Base-by-base conservation (phyloP, 2,113 vertebrate genomes). In the Apeltes quadracus region DNA sequence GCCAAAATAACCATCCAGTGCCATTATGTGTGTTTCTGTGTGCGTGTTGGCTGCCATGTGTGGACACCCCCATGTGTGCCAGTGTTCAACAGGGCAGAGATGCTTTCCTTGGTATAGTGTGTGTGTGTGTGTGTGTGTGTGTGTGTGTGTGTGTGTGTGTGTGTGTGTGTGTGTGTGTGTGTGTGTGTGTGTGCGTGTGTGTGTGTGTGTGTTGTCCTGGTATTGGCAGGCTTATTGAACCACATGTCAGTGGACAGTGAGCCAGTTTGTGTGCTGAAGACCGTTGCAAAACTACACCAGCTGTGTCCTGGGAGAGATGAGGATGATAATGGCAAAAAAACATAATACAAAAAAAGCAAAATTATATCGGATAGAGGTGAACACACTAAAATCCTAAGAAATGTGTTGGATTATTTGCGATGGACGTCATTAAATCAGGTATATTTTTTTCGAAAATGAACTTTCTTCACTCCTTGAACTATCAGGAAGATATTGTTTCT, bases 221-320 rank as follows among this genome's bases (percentile, higher is more conserved):
- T 66, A 67, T 69, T 89, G 86, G 84, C 71, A 7, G 62, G 56
- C 67, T 9, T 4, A 59, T 32, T 59, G 48, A 77, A 78, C 87
- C 87, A 88, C 87, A 90, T 89, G 81, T 87, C 81, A 82, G 44
- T 73, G 76, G 81, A 88, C 82, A 76, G 76, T 39, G 73, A 79
- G 84, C 74, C 84, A 83, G 80, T 80, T 73, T 83, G 57, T 75
- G 73, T 43, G 78, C 27, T 36, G 53, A 81, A 87, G 85, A 85
- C 64, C 56, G 62, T 85, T 85, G 46, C 64, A 69, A 59, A 43
- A 77, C 76, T 65, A 78, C 75, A 78, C 72, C 85, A 90, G 89
- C 88, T 92, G 89, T 59, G 82, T 72, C 78, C 25, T 0, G 79
- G 68, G 63, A 79, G 43, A 75, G n/a, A 61, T 39, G 43, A 75